Conservation (phyloP, 2,888 invertebrate genomes). For the Adelphocoris suturalis region DNA sequence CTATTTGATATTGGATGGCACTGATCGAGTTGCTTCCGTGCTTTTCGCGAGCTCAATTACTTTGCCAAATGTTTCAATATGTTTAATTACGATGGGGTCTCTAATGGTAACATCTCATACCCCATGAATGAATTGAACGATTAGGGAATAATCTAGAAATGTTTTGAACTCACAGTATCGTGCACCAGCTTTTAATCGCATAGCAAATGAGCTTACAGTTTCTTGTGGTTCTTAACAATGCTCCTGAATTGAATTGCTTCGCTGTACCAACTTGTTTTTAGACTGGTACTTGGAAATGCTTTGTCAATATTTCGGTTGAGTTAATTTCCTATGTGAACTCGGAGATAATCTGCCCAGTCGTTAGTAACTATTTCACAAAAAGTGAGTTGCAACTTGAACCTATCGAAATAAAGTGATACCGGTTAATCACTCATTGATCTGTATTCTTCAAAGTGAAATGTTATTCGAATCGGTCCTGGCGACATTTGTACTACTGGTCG, state of each 20-base stretch:
- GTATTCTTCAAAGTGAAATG: constrained; percentile 49
- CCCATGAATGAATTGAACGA: constrained; percentile 65
- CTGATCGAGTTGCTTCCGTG: constrained; percentile 47
- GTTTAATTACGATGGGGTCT: constrained; percentile 44
- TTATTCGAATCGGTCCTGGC: neutral
- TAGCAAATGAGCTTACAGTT: neutral
- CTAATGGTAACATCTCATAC: constrained; percentile 23
- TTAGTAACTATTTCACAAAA: neutral
- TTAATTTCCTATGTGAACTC: constrained; percentile 48
- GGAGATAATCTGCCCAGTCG: constrained; percentile 32
- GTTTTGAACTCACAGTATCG: constrained; percentile 48
- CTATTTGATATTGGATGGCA: constrained; percentile 9
- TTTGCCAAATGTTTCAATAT: neutral
- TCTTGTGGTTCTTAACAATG: constrained; percentile 23
- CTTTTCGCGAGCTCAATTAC: neutral
- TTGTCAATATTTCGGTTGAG: neutral
- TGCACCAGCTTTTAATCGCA: constrained; percentile 39
- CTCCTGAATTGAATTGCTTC: constrained; percentile 54
- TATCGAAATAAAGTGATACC: constrained; percentile 22
- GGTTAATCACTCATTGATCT: constrained; percentile 1
- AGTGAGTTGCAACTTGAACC: constrained; percentile 40
- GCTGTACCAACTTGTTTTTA: constrained; percentile 50
- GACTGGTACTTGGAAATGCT: neutral
- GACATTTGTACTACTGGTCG: neutral
- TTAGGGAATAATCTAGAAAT: constrained; percentile 62